Conservation (phyloP, 2,888 invertebrate genomes). For the Xestia xanthographa region DNA sequence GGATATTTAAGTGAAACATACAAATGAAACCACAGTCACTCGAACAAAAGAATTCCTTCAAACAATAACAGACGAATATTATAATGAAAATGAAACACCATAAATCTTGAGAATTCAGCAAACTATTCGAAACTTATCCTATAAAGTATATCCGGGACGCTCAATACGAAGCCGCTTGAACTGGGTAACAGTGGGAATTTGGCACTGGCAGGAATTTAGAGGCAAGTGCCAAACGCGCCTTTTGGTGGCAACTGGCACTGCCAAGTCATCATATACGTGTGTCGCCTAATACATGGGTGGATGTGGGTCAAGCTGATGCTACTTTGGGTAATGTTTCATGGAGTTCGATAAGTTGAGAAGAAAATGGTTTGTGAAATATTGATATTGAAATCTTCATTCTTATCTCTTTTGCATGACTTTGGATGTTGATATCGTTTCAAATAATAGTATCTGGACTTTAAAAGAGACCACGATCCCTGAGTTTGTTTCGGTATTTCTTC, state of each 20-base stretch:
- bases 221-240: constrained; percentile 67
- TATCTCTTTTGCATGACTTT: neutral
- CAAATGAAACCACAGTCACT: constrained; percentile 13
- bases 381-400: neutral
- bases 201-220: constrained; percentile 63
- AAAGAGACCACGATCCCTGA: too few species aligned
- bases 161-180: constrained; percentile 59
- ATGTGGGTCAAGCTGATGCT: constrained; percentile 31
- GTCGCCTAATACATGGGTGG: constrained; percentile 50
- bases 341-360: neutral
- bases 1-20: neutral
- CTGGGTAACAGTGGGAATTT: constrained; percentile 73
- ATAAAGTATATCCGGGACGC: constrained; percentile 71
- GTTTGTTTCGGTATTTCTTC: too few species aligned
- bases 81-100: constrained; percentile 55
- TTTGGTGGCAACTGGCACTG: constrained; percentile 62
- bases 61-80: constrained; percentile 42
- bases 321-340: constrained; percentile 18
- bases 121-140: constrained; percentile 69
- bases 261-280: constrained; percentile 72
- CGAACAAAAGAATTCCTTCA: constrained; percentile 23
- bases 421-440: too few species aligned
- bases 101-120: constrained; percentile 51
- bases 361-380: constrained; percentile 5
- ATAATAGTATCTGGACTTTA: too few species aligned